phyloP scores from a whole-genome alignment of 2,113 vertebrate species.

The Oophaga pumilio region DNA sequence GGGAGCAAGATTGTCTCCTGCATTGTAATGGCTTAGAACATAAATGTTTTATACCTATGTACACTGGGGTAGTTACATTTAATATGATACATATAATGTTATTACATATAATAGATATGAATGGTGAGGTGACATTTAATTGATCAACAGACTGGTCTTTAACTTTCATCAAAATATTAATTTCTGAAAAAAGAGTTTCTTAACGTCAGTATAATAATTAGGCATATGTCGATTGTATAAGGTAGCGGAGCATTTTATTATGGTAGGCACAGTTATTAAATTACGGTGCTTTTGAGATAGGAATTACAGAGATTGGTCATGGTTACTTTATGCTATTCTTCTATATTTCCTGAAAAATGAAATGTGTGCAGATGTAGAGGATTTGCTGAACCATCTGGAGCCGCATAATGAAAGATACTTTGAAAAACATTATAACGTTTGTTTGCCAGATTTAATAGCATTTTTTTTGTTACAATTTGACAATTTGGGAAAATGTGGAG shows the following conservation, averaged over 20 bases:
- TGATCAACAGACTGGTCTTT: slow-evolving; percentile 9
- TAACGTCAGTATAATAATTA: slow-evolving; percentile 1
- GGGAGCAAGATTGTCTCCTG: background rate
- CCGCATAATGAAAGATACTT: slow-evolving; percentile 23
- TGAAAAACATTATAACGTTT: slow-evolving; percentile 21
- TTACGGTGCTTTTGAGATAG: slow-evolving; percentile 14
- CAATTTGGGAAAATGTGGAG: background rate
- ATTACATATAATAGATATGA: background rate
- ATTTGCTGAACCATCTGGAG: slow-evolving; percentile 36
- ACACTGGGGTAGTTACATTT: background rate
- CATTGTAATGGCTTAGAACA: background rate
- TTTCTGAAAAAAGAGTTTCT: background rate
- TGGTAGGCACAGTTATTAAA: background rate
- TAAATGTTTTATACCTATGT: slow-evolving; percentile 14
- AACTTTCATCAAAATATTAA: background rate
- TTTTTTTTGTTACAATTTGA: background rate
- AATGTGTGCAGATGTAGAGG: slow-evolving; percentile 35
- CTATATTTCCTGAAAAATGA: slow-evolving; percentile 21
- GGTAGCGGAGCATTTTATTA: background rate
- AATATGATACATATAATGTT: background rate
- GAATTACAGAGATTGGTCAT: slow-evolving; percentile 6
- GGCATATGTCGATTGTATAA: background rate
- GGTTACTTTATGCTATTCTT: slow-evolving; percentile 15
- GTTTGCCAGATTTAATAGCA: slow-evolving; percentile 5
- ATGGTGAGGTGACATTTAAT: background rate